Evolutionary conservation across 2,113 vertebrate genomes (phyloP).

Genomic region (Gnathonemus longibarbis): DNA sequence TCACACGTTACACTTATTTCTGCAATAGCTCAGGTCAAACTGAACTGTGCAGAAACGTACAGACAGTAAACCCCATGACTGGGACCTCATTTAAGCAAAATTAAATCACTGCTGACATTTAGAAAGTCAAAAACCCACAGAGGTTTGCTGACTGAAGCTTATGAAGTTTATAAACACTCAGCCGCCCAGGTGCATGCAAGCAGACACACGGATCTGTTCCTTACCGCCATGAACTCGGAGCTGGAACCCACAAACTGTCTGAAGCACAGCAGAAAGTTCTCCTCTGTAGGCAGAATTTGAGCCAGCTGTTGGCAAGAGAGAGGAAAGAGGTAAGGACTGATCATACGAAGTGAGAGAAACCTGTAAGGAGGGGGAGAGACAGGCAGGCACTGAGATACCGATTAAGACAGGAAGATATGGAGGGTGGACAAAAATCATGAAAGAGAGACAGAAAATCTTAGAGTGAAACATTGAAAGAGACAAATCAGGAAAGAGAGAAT

Average conservation of each 20-base stretch:
- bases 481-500: not conserved
- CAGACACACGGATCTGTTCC: slow-evolving; percentile 15
- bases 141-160: not conserved
- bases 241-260: slow-evolving; percentile 90
- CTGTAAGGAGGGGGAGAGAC: not conserved
- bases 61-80: not conserved
- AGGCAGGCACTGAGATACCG: not conserved
- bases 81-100: not conserved
- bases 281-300: slow-evolving; percentile 91
- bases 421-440: not conserved
- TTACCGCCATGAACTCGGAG: slow-evolving; percentile 87
- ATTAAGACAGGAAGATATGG: not conserved
- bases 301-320: slow-evolving; percentile 65
- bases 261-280: slow-evolving; percentile 94
- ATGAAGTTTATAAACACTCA: not conserved
- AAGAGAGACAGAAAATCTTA: slow-evolving; percentile 10
- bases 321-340: not conserved
- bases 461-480: not conserved
- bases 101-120: not conserved
- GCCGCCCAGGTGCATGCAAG: not conserved
- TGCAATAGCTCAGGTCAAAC: not conserved
- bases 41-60: not conserved
- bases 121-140: not conserved
- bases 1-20: not conserved
- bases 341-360: not conserved